These are phyloP conservation scores for Gadopsis bispinosus DNA, from an alignment of 2,797 vertebrate species.

Conservation along the genomic window DNA sequence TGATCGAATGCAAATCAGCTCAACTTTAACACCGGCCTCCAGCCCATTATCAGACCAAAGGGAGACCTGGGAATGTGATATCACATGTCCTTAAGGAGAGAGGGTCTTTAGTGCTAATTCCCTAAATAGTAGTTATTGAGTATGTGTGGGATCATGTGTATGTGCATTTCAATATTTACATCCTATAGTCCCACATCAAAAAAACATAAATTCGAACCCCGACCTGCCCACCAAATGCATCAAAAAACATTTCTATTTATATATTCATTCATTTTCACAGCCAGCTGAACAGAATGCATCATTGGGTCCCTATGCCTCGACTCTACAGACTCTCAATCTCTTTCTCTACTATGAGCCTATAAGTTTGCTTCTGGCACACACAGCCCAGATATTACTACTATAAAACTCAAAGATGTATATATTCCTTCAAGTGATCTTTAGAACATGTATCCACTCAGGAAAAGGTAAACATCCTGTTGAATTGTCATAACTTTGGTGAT, in stretches of 20 bases:
- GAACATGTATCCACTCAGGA: constrained; percentile 2
- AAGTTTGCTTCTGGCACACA: neutral
- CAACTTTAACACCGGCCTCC: neutral
- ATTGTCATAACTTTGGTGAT: no score
- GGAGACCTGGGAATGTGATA: constrained; percentile 25
- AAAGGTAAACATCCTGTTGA: neutral
- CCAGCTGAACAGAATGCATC: constrained; percentile 50
- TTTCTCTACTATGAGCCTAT: constrained; percentile 14
- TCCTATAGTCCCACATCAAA: constrained; percentile 24
- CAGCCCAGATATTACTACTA: constrained; percentile 12
- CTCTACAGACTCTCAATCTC: constrained; percentile 51
- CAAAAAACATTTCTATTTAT: constrained; percentile 60
- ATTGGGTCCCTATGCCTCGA: constrained; percentile 34
- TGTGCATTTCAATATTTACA: constrained; percentile 51
- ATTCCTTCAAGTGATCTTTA: constrained; percentile 2
- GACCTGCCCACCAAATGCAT: constrained; percentile 46
- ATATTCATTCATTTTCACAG: constrained; percentile 65
- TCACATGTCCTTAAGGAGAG: neutral
- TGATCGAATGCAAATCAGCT: neutral
- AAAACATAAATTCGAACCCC: constrained; percentile 46
- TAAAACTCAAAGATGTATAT: neutral
- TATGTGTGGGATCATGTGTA: constrained; percentile 4
- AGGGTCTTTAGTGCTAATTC: neutral
- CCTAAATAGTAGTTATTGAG: neutral
- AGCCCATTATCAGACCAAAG: neutral